phyloP scores from a whole-genome alignment of 2,113 vertebrate species.

The Polypterus bichir region DNA sequence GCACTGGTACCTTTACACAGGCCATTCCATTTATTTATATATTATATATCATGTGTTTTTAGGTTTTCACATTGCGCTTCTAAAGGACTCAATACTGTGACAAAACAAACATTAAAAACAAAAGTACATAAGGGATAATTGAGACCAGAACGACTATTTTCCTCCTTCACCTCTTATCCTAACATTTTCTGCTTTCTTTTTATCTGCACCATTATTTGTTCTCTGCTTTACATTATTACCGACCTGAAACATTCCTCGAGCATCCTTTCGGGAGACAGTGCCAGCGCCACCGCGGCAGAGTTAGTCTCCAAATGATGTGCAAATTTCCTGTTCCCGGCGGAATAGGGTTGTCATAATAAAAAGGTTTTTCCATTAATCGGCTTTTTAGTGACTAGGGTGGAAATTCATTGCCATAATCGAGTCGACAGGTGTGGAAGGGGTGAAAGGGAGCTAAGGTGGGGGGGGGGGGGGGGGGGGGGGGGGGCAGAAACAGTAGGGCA shows the following conservation, averaged over 20 bases:
- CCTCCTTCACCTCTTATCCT: no score
- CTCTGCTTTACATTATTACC: no score
- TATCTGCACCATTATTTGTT: no score
- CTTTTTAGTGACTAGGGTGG: slow-evolving; percentile 48
- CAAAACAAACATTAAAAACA: no score
- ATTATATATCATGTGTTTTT: no score
- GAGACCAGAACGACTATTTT: no score
- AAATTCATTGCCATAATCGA: slow-evolving; percentile 79
- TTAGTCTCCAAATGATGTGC: slow-evolving; percentile 25
- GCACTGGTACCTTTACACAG: no score
- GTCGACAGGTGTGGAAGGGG: slow-evolving; percentile 73
- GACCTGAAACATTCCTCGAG: not conserved
- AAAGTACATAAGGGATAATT: no score
- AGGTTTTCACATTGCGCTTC: no score
- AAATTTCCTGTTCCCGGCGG: slow-evolving; percentile 35
- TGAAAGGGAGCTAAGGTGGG: slow-evolving; percentile 33
- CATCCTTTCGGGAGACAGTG: not conserved
- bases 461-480: slow-evolving; percentile 21
- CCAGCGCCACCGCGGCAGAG: slow-evolving; percentile 17
- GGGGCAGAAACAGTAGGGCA: slow-evolving; percentile 11
- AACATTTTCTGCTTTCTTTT: no score
- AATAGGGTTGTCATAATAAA: slow-evolving; percentile 49
- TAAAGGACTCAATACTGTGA: no score
- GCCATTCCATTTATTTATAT: no score
- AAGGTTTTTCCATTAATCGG: slow-evolving; percentile 58